These are phyloP conservation scores for Balearica regulorum DNA, from an alignment of 2,797 vertebrate species.

Conservation along the genomic window DNA sequence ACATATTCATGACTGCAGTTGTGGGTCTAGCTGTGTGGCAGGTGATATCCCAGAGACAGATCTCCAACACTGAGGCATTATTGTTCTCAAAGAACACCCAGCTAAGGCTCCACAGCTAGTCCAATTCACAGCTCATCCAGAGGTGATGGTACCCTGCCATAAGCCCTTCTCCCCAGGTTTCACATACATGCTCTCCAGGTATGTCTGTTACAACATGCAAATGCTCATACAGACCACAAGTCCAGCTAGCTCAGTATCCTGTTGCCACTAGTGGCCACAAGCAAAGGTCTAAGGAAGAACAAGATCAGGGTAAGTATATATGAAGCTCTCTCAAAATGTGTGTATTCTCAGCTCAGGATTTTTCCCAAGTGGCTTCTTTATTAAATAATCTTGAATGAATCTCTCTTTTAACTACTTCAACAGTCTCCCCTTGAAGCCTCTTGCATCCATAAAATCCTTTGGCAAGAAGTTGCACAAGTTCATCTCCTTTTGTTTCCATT, in stretches of 20 bases:
- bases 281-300: neutral
- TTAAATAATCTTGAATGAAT: neutral
- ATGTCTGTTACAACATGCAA: neutral
- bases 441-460: neutral
- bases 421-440: neutral
- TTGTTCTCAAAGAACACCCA: neutral
- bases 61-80: neutral
- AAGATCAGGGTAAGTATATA: neutral
- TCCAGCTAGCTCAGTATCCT: neutral
- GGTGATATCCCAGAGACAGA: neutral
- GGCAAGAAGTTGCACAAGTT: neutral
- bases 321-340: neutral
- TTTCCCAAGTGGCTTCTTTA: neutral
- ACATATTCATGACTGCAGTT: neutral
- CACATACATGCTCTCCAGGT: neutral
- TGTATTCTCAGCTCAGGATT: neutral
- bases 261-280: neutral
- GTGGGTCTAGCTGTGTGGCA: neutral
- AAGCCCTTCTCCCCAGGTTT: neutral
- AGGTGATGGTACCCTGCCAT: accelerated
- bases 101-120: neutral
- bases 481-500: neutral
- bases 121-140: neutral
- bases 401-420: neutral
- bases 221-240: neutral